Evolutionary conservation across 2,797 vertebrate species (phyloP).

Genomic region (Ceyx erithaca): DNA sequence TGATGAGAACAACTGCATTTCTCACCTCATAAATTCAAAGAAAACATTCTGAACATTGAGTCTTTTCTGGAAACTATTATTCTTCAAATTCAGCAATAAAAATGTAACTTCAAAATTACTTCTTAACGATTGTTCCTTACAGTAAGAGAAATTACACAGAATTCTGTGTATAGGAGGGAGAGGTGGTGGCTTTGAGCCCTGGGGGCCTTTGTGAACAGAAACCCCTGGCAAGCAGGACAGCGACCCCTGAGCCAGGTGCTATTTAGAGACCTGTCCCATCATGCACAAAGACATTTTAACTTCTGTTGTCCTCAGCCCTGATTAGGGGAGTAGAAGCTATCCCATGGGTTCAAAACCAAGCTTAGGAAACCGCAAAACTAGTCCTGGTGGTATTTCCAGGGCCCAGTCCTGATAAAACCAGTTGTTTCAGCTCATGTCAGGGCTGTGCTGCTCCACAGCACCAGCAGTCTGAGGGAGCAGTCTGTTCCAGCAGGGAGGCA

Average conservation of each 20-base stretch:
- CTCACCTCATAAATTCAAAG: background rate
- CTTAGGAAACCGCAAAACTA: background rate
- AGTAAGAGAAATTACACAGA: too few relatives aligned
- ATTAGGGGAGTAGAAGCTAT: background rate
- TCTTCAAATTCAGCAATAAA: background rate
- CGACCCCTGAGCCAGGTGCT: fast-evolving
- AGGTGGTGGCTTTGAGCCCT: background rate
- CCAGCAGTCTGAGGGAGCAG: fast-evolving
- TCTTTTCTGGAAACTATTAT: background rate
- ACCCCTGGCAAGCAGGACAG: background rate
- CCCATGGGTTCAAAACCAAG: background rate
- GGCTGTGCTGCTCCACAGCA: background rate
- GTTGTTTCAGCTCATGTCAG: background rate
- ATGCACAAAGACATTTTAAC: background rate
- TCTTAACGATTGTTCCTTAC: background rate
- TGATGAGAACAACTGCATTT: background rate
- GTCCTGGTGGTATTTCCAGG: background rate
- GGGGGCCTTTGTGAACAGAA: background rate
- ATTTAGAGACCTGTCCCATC: background rate
- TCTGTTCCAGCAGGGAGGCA: background rate
- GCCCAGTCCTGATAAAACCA: background rate
- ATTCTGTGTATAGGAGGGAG: background rate
- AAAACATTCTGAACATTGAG: background rate
- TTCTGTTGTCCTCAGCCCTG: background rate
- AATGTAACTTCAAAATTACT: background rate